phyloP scores from a whole-genome alignment of 2,113 vertebrate species.

The Labeo catla region DNA sequence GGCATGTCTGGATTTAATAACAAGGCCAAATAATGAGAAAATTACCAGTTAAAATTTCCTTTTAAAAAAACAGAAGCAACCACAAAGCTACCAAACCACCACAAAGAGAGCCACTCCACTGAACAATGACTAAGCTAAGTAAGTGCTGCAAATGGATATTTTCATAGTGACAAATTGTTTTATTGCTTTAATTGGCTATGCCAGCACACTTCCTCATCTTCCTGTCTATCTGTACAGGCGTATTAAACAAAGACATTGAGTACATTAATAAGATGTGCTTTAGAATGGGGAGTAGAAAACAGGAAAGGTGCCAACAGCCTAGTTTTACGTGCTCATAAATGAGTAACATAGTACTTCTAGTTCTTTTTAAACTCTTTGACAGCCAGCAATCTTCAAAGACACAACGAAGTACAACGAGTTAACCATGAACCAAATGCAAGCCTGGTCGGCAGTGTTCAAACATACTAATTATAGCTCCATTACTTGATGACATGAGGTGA shows the following conservation, averaged over 20 bases:
- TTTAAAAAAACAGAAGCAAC: background rate
- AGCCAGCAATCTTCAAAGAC: slow-evolving; percentile 27
- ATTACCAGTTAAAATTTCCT: too few relatives aligned
- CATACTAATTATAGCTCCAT: slow-evolving; percentile 66
- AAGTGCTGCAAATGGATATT: background rate
- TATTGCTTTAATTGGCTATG: slow-evolving; percentile 20
- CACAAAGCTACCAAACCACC: background rate
- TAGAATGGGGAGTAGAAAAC: slow-evolving; percentile 60
- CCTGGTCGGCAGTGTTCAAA: slow-evolving; percentile 48
- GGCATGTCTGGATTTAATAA: background rate
- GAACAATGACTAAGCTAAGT: background rate
- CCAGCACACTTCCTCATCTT: slow-evolving; percentile 44
- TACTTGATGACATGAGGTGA: slow-evolving; percentile 35
- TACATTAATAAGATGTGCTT: slow-evolving; percentile 58
- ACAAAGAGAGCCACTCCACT: background rate
- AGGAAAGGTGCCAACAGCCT: slow-evolving; percentile 61
- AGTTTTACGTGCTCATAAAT: slow-evolving; percentile 61
- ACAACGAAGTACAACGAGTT: slow-evolving; percentile 64
- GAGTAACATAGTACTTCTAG: slow-evolving; percentile 12
- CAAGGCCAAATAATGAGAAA: too few relatives aligned
- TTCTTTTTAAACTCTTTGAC: slow-evolving; percentile 12
- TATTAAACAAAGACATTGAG: slow-evolving; percentile 63
- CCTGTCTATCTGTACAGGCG: slow-evolving; percentile 40
- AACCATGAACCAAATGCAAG: slow-evolving; percentile 74
- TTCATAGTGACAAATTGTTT: slow-evolving; percentile 10